phyloP scores from a whole-genome alignment of 2,888 invertebrate species.

The Nipponacmea schrenckii region DNA sequence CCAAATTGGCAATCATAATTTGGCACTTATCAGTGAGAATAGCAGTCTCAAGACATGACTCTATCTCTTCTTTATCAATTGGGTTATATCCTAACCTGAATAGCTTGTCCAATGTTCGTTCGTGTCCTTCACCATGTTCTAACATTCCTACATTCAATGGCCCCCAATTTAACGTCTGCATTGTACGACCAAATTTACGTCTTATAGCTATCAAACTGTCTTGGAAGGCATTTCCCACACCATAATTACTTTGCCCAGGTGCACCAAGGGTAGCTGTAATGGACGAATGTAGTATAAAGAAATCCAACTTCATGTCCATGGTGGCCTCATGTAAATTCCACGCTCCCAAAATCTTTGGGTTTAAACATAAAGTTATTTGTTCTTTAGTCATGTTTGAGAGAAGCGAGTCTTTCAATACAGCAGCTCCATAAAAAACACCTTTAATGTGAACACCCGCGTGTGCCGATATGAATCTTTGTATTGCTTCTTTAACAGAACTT shows the following conservation, averaged over 20 bases:
- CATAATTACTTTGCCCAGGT: constrained; percentile 50
- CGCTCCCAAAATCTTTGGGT: constrained; percentile 49
- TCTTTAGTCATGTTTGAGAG: constrained; percentile 32
- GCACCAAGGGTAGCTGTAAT: constrained; percentile 48
- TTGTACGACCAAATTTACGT: constrained; percentile 34
- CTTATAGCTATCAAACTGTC: constrained; percentile 50
- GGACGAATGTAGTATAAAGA: constrained; percentile 53
- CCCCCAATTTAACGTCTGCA: constrained; percentile 55
- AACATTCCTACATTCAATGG: constrained; percentile 46
- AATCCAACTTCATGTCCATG: constrained; percentile 38
- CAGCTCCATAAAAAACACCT: constrained; percentile 53
- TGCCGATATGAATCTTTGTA: too few relatives aligned
- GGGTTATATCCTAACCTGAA: not conserved
- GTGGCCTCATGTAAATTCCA: constrained; percentile 50
- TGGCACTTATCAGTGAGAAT: not conserved
- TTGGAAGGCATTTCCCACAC: constrained; percentile 50
- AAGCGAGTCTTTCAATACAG: constrained; percentile 36
- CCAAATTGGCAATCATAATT: not conserved
- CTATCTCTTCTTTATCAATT: not conserved
- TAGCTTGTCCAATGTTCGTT: not conserved
- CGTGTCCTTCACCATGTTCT: not conserved
- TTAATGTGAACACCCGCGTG: too few relatives aligned
- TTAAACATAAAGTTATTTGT: constrained; percentile 32
- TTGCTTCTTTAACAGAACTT: too few relatives aligned
- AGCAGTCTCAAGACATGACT: not conserved